Evolutionary conservation across 2,797 vertebrate species (phyloP).

Genomic region (Hoplostethus atlanticus): DNA sequence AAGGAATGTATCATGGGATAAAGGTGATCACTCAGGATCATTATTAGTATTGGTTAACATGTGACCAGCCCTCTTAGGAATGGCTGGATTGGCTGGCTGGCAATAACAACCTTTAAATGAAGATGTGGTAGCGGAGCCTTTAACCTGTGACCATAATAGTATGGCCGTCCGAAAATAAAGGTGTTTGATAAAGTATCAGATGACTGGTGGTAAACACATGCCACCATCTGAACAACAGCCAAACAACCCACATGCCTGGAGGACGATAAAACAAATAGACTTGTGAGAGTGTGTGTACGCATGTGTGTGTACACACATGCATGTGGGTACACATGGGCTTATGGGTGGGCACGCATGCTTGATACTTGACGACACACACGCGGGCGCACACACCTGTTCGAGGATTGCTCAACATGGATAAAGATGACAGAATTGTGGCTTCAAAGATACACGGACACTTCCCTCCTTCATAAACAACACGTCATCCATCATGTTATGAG

Average conservation of each 20-base stretch:
- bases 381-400: background rate
- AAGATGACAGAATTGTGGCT: too few species aligned
- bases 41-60: too few species aligned
- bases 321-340: too few species aligned
- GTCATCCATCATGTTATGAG: too few species aligned
- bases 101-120: too few species aligned
- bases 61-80: too few species aligned
- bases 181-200: background rate
- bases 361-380: background rate
- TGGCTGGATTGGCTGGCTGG: background rate
- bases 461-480: background rate
- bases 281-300: too few species aligned
- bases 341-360: too few species aligned
- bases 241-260: conserved; percentile 1
- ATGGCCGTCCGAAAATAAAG: conserved; percentile 1
- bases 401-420: too few species aligned
- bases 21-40: background rate
- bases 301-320: too few species aligned
- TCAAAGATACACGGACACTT: background rate
- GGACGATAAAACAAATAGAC: background rate
- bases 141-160: background rate
- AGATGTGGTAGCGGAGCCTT: background rate
- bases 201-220: too few species aligned
- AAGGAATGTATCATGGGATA: background rate
- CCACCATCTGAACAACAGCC: background rate